Evolutionary conservation across 2,797 vertebrate species (phyloP), one percentile per base, ranked within the genome.

Genomic region (Benthosema pterotum): DNA sequence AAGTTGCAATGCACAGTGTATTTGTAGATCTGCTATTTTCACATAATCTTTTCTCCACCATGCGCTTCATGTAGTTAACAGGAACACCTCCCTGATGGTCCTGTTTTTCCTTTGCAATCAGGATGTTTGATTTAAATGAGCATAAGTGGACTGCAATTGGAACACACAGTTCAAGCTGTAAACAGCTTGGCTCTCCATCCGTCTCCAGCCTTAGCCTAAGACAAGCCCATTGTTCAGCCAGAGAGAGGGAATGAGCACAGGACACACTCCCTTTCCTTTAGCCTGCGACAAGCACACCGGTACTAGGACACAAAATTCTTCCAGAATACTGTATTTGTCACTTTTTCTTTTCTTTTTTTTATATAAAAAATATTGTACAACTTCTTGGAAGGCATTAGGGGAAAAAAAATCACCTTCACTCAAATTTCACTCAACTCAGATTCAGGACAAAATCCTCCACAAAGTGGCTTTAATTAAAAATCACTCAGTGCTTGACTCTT

Each of bases 391-490:
- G 32, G 1, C 6, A 32, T 32, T 38, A 38, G 32, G 32, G 32
- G 32, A 38, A 38, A 38, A 32, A 38, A 2, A 38, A 38, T 38
- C 32, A 38, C 32, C 32, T 38, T 38, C 32, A 56, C 52, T 58
- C 11, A 52, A 67, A 77, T 68, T 69, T 38, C 60, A 55, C 59
- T 72, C 17, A 18, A 59, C 68, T 74, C 67, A 72, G 63, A 77
- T 51, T 71, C 52, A 71, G 53, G 51, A 78, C 82, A 78, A 83
- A 71, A 79, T 84, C 79, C 84, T 75, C 72, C 72, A 38, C 32
- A 72, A 80, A 77, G 77, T 71, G 65, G 71, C 73, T 66, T 73
- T 88, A 85, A 88, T 88, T 86, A 87, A 71, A 84, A 85, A 83
- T 87, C 65, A 77, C 71, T 84, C 80, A 81, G 69, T 79, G 77